phyloP scores from a whole-genome alignment of 2,797 vertebrate genomes.

The Hemibagrus guttatus region DNA sequence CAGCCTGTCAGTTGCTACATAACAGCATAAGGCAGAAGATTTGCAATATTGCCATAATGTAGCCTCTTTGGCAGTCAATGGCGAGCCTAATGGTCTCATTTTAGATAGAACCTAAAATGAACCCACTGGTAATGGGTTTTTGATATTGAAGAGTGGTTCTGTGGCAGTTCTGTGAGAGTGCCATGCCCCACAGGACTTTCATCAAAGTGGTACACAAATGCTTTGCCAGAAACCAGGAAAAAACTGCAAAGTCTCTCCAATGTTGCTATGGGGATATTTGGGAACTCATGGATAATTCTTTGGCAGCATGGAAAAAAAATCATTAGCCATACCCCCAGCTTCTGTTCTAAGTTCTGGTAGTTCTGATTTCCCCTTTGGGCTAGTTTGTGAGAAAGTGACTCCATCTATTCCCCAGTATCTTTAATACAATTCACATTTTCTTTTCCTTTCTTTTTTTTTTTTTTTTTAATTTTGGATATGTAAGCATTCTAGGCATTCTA shows the following conservation, averaged over 20 bases:
- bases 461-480: not conserved
- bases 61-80: conserved; percentile 27
- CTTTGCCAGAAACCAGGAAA: conserved; percentile 27
- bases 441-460: not conserved
- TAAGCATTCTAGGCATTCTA: not conserved
- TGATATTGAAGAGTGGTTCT: conserved; percentile 47
- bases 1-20: conserved; percentile 18
- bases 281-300: conserved; percentile 30
- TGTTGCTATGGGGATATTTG: conserved; percentile 13
- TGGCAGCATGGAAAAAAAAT: conserved; percentile 17
- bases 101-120: conserved; percentile 43
- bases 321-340: conserved; percentile 16
- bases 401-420: not conserved
- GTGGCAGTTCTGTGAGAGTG: conserved; percentile 23
- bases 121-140: conserved; percentile 34
- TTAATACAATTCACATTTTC: not conserved
- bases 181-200: conserved; percentile 41
- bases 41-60: conserved; percentile 24
- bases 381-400: not conserved
- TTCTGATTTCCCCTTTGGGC: not conserved
- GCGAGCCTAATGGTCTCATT: conserved; percentile 38
- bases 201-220: conserved; percentile 41
- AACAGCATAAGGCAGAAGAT: conserved; percentile 35
- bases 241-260: conserved; percentile 16
- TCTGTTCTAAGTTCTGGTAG: conserved; percentile 17